Evolutionary conservation across 2,797 vertebrate genomes (phyloP).

Genomic region (Microctenopoma steveboyesi): DNA sequence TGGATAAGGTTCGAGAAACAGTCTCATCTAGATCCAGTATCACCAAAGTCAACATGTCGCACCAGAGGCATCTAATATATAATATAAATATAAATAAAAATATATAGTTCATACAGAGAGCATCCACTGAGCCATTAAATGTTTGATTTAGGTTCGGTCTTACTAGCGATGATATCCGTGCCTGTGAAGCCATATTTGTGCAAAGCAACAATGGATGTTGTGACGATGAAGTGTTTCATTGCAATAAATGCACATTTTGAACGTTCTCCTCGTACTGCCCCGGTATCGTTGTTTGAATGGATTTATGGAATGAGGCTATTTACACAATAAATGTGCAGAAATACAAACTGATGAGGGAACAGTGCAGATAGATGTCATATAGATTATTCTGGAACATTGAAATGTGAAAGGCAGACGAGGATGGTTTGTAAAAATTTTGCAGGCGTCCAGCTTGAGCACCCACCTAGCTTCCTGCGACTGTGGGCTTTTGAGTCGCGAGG

Average conservation of each 20-base stretch:
- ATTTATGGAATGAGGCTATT: not conserved
- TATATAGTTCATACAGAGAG: too few species aligned
- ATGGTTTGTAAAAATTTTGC: not conserved
- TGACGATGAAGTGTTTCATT: too few species aligned
- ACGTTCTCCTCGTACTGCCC: not conserved
- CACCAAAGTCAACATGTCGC: too few species aligned
- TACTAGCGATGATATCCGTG: too few species aligned
- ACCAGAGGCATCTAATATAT: too few species aligned
- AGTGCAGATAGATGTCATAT: slow-evolving; percentile 11
- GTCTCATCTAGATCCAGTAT: too few species aligned
- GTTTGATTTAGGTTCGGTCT: too few species aligned
- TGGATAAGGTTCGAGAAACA: not conserved
- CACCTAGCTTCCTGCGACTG: slow-evolving; percentile 14
- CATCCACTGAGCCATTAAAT: too few species aligned
- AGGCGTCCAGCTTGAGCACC: slow-evolving; percentile 16
- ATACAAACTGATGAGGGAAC: not conserved
- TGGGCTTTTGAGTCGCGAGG: not conserved
- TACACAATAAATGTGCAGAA: not conserved
- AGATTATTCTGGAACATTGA: slow-evolving; percentile 1
- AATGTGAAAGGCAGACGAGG: not conserved
- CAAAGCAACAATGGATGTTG: too few species aligned
- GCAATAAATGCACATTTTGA: not conserved
- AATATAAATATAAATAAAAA: too few species aligned
- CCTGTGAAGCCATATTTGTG: too few species aligned
- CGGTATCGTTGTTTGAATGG: not conserved